Conservation (phyloP, 2,113 vertebrate species). For the Cebus imitator region DNA sequence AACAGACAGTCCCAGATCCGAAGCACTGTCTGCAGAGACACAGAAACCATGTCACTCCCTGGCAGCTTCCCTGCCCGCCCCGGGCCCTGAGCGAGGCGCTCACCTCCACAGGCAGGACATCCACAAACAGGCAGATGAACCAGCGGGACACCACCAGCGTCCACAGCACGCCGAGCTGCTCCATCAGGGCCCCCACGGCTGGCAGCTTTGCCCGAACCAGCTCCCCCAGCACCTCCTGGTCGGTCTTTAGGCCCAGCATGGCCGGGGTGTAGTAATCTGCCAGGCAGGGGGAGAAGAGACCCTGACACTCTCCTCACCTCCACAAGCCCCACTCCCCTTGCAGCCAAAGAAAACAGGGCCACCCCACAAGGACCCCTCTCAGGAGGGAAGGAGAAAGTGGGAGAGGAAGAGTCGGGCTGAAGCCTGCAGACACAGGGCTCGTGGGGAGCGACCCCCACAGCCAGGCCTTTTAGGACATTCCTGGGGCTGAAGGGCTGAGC, state of each 20-base stretch:
- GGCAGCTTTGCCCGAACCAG: conserved; percentile 93
- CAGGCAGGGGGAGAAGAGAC: background rate
- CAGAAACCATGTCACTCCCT: background rate
- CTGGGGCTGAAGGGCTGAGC: background rate
- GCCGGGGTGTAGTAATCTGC: conserved; percentile 93
- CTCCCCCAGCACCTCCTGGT: conserved; percentile 95
- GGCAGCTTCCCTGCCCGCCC: accelerated
- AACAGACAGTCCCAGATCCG: conserved; percentile 98
- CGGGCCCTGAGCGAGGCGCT: background rate
- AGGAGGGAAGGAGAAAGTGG: no score
- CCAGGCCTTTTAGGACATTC: background rate
- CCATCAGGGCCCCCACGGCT: conserved; percentile 91
- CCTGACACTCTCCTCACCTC: no score
- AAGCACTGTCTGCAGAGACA: conserved; percentile 90
- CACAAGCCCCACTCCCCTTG: accelerated
- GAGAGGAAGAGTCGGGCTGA: accelerated
- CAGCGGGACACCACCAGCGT: conserved; percentile 94
- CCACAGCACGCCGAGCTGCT: conserved; percentile 91
- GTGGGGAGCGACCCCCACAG: background rate
- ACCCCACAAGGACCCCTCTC: background rate
- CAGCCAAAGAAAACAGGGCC: background rate
- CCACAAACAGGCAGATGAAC: conserved; percentile 97
- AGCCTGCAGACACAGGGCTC: accelerated
- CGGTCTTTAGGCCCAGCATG: conserved; percentile 94
- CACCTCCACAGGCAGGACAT: conserved; percentile 96